phyloP scores from a whole-genome alignment of 2,888 invertebrate genomes.

The Catocala fraxini region DNA sequence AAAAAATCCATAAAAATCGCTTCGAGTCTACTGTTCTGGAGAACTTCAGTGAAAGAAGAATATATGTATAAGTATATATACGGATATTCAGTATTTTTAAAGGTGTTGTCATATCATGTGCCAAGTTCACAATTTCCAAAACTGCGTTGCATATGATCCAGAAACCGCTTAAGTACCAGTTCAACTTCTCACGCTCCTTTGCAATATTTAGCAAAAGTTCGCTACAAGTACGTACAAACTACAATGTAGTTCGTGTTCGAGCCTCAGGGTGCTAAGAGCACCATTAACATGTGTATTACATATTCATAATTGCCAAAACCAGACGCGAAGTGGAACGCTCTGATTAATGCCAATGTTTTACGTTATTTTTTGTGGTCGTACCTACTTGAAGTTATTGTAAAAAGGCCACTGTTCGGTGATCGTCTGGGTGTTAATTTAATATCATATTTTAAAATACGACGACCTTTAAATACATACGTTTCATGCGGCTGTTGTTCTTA shows the following conservation, averaged over 20 bases:
- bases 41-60: too few species aligned
- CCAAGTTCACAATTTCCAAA: too few species aligned
- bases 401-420: constrained; percentile 59
- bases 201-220: constrained; percentile 5
- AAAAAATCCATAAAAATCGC: too few species aligned
- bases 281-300: constrained; percentile 40
- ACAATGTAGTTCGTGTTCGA: constrained; percentile 22
- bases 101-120: too few species aligned
- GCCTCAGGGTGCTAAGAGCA: constrained; percentile 40
- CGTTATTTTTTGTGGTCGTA: constrained; percentile 57
- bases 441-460: background rate
- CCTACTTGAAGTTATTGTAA: constrained; percentile 56
- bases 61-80: too few species aligned
- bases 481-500: too few species aligned
- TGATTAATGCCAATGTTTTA: constrained; percentile 65
- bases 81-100: too few species aligned
- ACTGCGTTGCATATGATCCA: too few species aligned
- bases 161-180: too few species aligned
- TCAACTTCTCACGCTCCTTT: background rate
- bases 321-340: constrained; percentile 67
- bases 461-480: background rate
- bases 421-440: constrained; percentile 12
- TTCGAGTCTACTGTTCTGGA: too few species aligned
- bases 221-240: background rate
- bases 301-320: constrained; percentile 73